phyloP scores from a whole-genome alignment of 2,113 vertebrate species.

The Perognathus longimembris region DNA sequence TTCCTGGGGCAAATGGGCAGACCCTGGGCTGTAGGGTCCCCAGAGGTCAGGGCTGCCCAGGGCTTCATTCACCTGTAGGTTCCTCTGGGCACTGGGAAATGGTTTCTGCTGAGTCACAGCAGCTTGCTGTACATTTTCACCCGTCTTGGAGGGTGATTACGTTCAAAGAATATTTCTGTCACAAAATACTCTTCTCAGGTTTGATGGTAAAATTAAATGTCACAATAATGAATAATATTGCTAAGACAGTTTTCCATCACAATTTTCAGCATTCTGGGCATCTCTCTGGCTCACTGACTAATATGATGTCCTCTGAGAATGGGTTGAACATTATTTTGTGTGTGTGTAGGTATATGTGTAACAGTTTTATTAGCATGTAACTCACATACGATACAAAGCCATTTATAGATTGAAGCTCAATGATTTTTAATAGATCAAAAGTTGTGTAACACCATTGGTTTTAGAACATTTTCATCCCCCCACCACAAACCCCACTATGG shows the following conservation, averaged over 20 bases:
- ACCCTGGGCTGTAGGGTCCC: neutral
- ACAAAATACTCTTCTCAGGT: neutral
- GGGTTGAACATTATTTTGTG: neutral
- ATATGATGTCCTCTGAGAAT: neutral
- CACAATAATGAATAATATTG: neutral
- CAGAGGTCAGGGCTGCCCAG: neutral
- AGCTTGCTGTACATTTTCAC: neutral
- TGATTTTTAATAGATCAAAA: neutral
- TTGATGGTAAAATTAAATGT: slow-evolving; percentile 29
- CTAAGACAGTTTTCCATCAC: neutral
- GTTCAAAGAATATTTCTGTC: neutral
- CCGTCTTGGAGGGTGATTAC: neutral
- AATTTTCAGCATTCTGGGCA: neutral
- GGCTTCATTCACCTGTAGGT: neutral
- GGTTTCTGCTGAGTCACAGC: neutral
- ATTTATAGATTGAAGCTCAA: neutral
- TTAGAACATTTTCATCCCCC: slow-evolving; percentile 29
- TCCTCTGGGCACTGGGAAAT: neutral
- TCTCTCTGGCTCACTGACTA: neutral
- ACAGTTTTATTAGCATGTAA: neutral
- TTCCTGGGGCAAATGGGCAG: neutral
- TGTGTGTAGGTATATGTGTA: neutral
- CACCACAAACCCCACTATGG: neutral
- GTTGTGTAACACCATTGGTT: neutral
- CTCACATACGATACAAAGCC: neutral